Evolutionary conservation across 1,140 invertebrate species (phyloP).

Genomic region (Drosophila azteca): DNA sequence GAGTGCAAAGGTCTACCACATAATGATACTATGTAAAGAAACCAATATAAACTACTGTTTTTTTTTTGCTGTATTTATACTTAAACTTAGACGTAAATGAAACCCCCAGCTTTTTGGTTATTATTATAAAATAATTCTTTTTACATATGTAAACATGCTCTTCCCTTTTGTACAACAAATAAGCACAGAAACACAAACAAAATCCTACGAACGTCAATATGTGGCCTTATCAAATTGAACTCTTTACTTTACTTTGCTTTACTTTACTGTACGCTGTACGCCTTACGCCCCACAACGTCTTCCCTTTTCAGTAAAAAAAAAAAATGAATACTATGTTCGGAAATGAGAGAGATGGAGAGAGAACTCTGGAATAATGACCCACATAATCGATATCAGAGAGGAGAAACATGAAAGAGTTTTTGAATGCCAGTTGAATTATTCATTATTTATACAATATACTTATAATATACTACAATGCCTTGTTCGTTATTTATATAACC

Average conservation of each 20-base stretch:
- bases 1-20: slow-evolving; percentile 38
- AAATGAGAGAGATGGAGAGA: slow-evolving; percentile 17
- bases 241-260: no score
- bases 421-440: slow-evolving; percentile 68
- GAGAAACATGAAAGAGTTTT: slow-evolving; percentile 24
- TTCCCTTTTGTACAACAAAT: slow-evolving; percentile 67
- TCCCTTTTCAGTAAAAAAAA: slow-evolving; percentile 41
- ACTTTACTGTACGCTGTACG: no score
- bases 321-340: slow-evolving; percentile 21
- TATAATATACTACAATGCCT: slow-evolving; percentile 24
- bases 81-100: slow-evolving; percentile 25
- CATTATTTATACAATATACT: slow-evolving; percentile 40
- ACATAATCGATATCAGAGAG: slow-evolving; percentile 22
- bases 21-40: slow-evolving; percentile 23
- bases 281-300: slow-evolving; percentile 40
- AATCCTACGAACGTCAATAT: slow-evolving; percentile 22
- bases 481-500: slow-evolving; percentile 50
- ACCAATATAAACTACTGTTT: slow-evolving; percentile 20
- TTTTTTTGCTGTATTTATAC: slow-evolving; percentile 44
- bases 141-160: slow-evolving; percentile 41
- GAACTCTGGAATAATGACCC: slow-evolving; percentile 15
- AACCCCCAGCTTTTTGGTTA: slow-evolving; percentile 51
- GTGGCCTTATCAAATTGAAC: slow-evolving; percentile 29
- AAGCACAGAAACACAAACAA: slow-evolving; percentile 4
- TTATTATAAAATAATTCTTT: slow-evolving; percentile 32